Percentiles rank a stretch among this genome's conserved stretches.
Conservation (phyloP, 2,888 invertebrate genomes). For the Chalcosyrphus nemorum region DNA sequence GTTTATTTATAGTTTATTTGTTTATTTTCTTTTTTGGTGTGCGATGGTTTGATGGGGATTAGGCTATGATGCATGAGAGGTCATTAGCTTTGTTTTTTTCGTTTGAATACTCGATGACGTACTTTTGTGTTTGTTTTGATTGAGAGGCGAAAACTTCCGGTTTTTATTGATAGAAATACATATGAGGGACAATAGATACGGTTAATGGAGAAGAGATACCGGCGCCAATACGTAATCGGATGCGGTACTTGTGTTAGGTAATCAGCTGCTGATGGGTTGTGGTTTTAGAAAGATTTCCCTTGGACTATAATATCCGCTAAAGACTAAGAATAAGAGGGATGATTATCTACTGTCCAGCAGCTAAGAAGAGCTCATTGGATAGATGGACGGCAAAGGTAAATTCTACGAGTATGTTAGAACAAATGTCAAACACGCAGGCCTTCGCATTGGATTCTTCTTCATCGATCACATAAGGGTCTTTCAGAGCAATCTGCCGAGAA, state of each 20-base stretch:
- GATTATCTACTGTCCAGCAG: too few species aligned
- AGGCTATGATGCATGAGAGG: constrained; percentile 3
- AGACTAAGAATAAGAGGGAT: too few species aligned
- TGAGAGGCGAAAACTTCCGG: not conserved
- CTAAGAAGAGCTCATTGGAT: too few species aligned
- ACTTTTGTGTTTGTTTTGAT: not conserved
- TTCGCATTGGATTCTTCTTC: too few species aligned
- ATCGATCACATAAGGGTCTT: too few species aligned
- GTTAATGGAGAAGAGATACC: not conserved
- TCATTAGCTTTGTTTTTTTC: not conserved
- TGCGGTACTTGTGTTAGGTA: not conserved
- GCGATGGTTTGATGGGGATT: not conserved
- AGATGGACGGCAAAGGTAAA: too few species aligned
- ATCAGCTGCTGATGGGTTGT: not conserved
- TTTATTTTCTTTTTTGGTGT: not conserved
- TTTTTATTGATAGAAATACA: not conserved
- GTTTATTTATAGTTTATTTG: not conserved
- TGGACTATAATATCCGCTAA: too few species aligned
- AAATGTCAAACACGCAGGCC: too few species aligned
- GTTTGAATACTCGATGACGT: not conserved
- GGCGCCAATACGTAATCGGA: not conserved
- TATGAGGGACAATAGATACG: not conserved
- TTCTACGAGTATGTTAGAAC: too few species aligned
- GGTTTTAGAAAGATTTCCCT: too few species aligned
- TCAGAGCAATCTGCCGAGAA: too few species aligned